Base-by-base conservation (phyloP, 2,888 invertebrate species). In the Phlogophora meticulosa region DNA sequence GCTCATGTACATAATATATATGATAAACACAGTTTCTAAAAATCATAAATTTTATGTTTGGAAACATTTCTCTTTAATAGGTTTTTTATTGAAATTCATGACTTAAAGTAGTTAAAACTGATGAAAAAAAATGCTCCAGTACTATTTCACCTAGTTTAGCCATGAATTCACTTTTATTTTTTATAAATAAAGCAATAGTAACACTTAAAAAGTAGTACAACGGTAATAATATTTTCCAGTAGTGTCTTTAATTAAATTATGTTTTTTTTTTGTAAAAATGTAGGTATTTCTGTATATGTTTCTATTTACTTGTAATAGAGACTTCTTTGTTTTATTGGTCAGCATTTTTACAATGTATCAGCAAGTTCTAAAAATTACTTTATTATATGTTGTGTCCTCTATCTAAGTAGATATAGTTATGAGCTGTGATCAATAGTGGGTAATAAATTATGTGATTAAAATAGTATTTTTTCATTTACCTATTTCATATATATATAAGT, bases 381-480 rank as follows among this genome's bases (percentile, higher is more conserved):
- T 28, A 1, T n/a, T 17, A 10, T 32, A 10, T 11, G 38, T 40
- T 74, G 32, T 45, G 7, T 55, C 22, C 28, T 51, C n/a, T 32
- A 38, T 51, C 5, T 62, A n/a, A n/a, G n/a, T 69, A 70, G 38
- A 46, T 43, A 38, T 46, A 42, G n/a, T 56, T n/a, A 40, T 20
- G 38, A 52, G 17, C 78, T 76, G 75, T 76, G 75, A 78, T 78
- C 28, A 11, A 57, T 62, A 75, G 28, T 17, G 15, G 17, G 7
- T 68, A 75, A 60, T 75, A 76, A 73, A 78, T 52, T 56, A 36
- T 51, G 13, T 28, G 15, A 15, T 20, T 36, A 15, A 28, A 20
- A 42, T 43, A 20, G 15, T 36, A 34, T 72, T 46, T 78, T 72
- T 51, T 78, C 36, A 56, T 64, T 76, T 62, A 43, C 4, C 10